Evolutionary conservation across 1,140 invertebrate species (phyloP).

Genomic region (Ruditapes philippinarum): DNA sequence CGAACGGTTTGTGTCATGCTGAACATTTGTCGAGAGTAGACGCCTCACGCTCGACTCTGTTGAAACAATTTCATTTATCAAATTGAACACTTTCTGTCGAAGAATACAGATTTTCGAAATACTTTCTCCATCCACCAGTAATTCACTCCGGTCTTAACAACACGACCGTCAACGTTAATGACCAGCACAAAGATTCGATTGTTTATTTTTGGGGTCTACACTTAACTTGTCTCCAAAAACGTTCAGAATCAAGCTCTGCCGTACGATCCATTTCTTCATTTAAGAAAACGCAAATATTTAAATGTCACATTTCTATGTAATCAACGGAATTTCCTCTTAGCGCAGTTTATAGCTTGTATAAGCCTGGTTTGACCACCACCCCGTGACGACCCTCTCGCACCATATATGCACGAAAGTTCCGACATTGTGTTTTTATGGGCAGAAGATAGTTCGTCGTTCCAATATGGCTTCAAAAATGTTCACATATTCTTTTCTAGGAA

Average conservation of each 20-base stretch:
- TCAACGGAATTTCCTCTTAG: no score
- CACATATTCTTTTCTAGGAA: not conserved
- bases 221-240: conserved; percentile 42
- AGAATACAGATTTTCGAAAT: no score
- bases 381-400: not conserved
- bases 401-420: not conserved
- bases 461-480: no score
- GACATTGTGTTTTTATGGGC: not conserved
- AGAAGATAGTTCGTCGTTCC: no score
- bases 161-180: not conserved
- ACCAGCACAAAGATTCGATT: conserved; percentile 1
- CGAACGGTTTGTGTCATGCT: no score
- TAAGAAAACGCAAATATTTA: no score
- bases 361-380: not conserved
- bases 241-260: conserved; percentile 1
- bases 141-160: conserved; percentile 6
- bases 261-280: conserved; percentile 5
- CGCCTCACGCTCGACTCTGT: not conserved
- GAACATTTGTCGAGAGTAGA: no score
- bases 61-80: not conserved
- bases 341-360: not conserved
- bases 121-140: conserved; percentile 6
- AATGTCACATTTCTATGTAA: no score
- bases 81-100: no score
- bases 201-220: conserved; percentile 1